Conservation (phyloP, 2,888 invertebrate genomes). For the Neoaliturus tenellus region DNA sequence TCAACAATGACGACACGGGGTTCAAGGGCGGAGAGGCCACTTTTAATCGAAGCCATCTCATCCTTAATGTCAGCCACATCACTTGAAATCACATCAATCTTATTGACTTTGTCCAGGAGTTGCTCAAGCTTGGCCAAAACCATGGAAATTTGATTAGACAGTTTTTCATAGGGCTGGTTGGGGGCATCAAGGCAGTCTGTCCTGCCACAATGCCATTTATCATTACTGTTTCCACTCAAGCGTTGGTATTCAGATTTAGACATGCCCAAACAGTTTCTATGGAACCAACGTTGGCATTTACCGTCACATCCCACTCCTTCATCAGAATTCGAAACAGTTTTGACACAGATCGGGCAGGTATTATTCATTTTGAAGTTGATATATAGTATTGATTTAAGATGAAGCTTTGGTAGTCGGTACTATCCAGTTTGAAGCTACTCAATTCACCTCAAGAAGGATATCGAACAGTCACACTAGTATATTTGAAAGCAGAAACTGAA, state of each 20-base stretch:
- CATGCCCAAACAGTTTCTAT: not conserved
- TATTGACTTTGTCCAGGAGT: not conserved
- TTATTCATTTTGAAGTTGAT: not conserved
- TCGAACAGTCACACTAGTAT: not conserved
- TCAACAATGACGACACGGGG: not conserved
- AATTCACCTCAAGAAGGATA: not conserved
- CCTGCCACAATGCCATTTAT: not conserved
- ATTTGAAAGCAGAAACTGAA: not conserved
- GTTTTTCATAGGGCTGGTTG: not conserved
- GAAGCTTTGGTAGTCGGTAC: not conserved
- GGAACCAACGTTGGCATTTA: slow-evolving; percentile 21
- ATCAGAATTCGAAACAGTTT: not conserved
- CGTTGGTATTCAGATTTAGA: not conserved
- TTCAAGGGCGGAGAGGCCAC: not conserved
- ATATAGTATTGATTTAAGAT: not conserved
- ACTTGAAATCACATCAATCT: not conserved
- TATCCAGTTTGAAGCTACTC: not conserved
- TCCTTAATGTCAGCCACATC: not conserved
- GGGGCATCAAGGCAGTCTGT: not conserved
- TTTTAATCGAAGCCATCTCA: not conserved
- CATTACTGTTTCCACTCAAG: not conserved
- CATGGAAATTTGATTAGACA: not conserved
- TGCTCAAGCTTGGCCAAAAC: not conserved
- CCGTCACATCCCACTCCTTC: not conserved
- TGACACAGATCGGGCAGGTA: not conserved